These are phyloP conservation scores for Trissolcus japonicus DNA, from an alignment of 2,888 invertebrate genomes.

Conservation along the genomic window DNA sequence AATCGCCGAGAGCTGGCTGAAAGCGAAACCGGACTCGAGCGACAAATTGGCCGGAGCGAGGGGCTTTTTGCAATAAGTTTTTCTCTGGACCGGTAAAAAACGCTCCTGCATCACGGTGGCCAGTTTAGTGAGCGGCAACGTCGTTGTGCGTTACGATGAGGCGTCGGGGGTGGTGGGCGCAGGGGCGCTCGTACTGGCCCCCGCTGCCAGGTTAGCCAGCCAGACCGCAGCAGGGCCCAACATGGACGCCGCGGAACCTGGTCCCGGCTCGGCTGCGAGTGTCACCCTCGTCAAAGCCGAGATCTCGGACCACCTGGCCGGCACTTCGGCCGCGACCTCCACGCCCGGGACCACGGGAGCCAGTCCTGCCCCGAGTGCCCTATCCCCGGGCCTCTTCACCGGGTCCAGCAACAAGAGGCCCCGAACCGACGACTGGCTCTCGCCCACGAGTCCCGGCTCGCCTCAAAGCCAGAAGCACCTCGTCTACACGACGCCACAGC, in stretches of 20 bases:
- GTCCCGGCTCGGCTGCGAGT: slow-evolving; percentile 55
- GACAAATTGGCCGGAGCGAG: neutral
- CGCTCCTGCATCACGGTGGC: slow-evolving; percentile 69
- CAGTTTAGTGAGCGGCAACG: slow-evolving; percentile 73
- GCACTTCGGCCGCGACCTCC: slow-evolving; percentile 72
- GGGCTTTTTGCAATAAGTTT: neutral
- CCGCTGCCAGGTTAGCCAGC: slow-evolving; percentile 75
- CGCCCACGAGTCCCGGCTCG: slow-evolving; percentile 79
- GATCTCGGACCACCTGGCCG: slow-evolving; percentile 77
- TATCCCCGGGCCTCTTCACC: slow-evolving; percentile 61
- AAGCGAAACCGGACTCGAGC: neutral
- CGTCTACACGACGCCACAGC: slow-evolving; percentile 77
- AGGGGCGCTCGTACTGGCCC: slow-evolving; percentile 71
- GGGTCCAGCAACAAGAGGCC: slow-evolving; percentile 77
- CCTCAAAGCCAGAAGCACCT: slow-evolving; percentile 75
- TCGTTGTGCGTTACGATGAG: slow-evolving; percentile 75
- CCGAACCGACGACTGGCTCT: slow-evolving; percentile 81
- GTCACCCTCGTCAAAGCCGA: slow-evolving; percentile 73
- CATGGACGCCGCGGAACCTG: slow-evolving; percentile 63
- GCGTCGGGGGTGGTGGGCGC: slow-evolving; percentile 79
- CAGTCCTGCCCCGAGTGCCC: slow-evolving; percentile 11
- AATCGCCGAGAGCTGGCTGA: neutral
- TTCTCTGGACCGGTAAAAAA: slow-evolving; percentile 43
- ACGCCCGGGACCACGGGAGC: slow-evolving; percentile 44
- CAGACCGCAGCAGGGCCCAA: slow-evolving; percentile 50